Evolutionary conservation across 1,140 invertebrate genomes (phyloP), one percentile per base, ranked within the genome.

Genomic region (Neodiprion fabricii): DNA sequence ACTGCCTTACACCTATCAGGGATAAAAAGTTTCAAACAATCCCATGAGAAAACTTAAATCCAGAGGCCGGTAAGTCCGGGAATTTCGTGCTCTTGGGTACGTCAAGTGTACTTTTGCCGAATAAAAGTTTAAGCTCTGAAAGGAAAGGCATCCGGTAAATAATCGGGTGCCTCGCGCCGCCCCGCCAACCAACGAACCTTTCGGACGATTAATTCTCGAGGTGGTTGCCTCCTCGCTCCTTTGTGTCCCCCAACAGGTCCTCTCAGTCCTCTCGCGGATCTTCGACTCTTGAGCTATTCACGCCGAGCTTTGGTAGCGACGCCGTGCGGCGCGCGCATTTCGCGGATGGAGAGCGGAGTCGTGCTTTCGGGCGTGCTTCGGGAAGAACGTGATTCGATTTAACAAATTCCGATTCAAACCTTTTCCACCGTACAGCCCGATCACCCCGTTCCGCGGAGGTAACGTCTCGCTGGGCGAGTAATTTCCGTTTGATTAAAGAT

Each of bases 331-430:
- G 28, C 72, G 74, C 53, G 76, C 66, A 73, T 72, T 67, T 71
- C 71, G 67, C 40, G 72, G 50, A 74, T 72, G 61, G 72, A 23
- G 73, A 75, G 70, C 70, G 76, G 74, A 49, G 21, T 74, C 75
- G 50, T 21, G 48, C 53, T 61, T 61, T 61, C n/a, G 11, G 11
- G 40, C 48, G 47, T 47, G 71, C 72, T 77, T 72, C 74, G 72
- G 77, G 21, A 72, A 72, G 84, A 82, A 85, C 84, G 84, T 85
- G 84, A 86, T 85, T 86, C 84, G 85, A 86, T 86, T 86, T 84
- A 82, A 78, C 79, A 79, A 84, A 85, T 86, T 86, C 84, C 85
- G 84, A 84, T 86, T 85, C 82, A 82, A 85, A 86, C 80, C 85
- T 85, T 85, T 84, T 85, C 84, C 78, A 76, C 76, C 76, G 78